phyloP scores from a whole-genome alignment of 1,140 invertebrate species.

The Trialeurodes vaporariorum region DNA sequence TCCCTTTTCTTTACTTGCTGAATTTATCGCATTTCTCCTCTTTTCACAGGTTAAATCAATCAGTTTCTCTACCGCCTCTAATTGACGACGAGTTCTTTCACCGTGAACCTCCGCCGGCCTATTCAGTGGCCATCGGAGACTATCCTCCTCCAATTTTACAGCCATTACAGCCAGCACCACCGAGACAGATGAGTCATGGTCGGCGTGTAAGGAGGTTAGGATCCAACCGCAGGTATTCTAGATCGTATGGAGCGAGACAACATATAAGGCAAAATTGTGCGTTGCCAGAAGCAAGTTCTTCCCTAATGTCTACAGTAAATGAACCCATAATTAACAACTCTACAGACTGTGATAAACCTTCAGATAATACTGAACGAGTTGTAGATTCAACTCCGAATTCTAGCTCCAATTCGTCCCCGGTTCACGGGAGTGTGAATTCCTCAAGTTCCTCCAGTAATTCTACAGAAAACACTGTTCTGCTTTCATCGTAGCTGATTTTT shows the following conservation, averaged over 20 bases:
- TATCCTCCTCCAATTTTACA: constrained; percentile 2
- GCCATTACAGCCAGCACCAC: background rate
- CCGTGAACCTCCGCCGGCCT: constrained; percentile 27
- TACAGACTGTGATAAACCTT: background rate
- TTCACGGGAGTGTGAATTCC: background rate
- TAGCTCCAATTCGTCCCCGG: background rate
- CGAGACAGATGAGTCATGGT: background rate
- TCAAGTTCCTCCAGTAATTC: background rate
- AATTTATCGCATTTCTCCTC: constrained; percentile 7
- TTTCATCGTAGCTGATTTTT: background rate
- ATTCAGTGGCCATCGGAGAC: constrained; percentile 25
- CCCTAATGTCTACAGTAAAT: background rate
- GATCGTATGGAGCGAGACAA: background rate
- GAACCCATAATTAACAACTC: background rate
- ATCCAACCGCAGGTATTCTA: background rate
- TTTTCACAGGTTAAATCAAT: constrained; percentile 9
- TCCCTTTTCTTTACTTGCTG: background rate
- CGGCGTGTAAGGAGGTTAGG: background rate
- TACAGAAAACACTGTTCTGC: background rate
- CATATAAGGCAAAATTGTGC: background rate
- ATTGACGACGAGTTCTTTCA: constrained; percentile 26
- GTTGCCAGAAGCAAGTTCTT: background rate
- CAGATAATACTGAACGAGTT: background rate
- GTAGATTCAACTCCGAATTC: background rate
- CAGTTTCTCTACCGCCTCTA: constrained; percentile 18